Base-by-base conservation (phyloP, 2,797 vertebrate genomes). In the Sus cebifrons region DNA sequence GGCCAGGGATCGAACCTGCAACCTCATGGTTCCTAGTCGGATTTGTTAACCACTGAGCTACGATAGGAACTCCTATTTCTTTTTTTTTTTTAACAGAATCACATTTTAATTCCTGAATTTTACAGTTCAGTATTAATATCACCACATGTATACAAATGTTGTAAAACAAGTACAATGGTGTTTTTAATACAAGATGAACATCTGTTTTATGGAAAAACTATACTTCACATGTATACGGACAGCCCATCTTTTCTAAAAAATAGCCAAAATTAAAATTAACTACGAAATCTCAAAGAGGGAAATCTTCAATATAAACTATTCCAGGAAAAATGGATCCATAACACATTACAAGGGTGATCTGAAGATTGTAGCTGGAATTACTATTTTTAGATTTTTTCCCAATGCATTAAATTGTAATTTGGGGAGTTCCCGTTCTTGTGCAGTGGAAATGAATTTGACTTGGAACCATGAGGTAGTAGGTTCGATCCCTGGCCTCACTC, bases 61-160 rank as follows among this genome's bases (percentile, higher is more conserved):
- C 36, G 36, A 36, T 36, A 36, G 36, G 3, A 36, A 36, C 36
- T 36, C 36, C 36, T 36, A 36, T 36, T 36, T 52, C 2, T 56
- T 23, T 82, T 84, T 94, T 65, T 49, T 49, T 49, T 10, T 49
- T 49, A 49, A 99, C 99, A 99, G 99, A 99, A 99, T 99, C 99
- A 99, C 99, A 99, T 99, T 99, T 99, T 99, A 99, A 99, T 99
- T 99, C 98, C 99, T 99, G 99, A 99, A 99, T 99, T 98, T 98
- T 99, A 99, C 99, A 99, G 98, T 98, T 99, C 98, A 98, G 98
- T 98, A 98, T 99, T 99, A 99, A 99, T 99, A 99, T 99, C 98
- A 99, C 99, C 99, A 99, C 99, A 99, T 99, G 99, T 99, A 99
- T 99, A 99, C 99, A 99, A 99, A 99, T 99, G 99, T 99, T 99